phyloP scores from a whole-genome alignment of 2,888 invertebrate genomes.

The Phortica okadai region DNA sequence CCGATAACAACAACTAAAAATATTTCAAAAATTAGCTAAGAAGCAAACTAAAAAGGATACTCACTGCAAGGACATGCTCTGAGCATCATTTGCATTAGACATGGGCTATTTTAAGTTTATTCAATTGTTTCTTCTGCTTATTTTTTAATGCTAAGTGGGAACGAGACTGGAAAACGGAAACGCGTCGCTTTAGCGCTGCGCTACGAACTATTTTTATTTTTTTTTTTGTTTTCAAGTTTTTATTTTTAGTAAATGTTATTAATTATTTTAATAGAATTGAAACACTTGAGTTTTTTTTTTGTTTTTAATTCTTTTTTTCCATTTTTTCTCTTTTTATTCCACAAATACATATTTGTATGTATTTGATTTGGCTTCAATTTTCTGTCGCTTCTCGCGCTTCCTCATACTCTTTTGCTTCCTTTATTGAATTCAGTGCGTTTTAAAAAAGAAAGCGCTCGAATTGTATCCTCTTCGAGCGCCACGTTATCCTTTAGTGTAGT shows the following conservation, averaged over 20 bases:
- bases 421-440: conserved; percentile 9
- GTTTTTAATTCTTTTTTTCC: conserved; percentile 26
- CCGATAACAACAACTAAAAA: no score
- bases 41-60: conserved; percentile 62
- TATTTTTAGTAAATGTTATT: conserved; percentile 7
- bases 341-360: conserved; percentile 7
- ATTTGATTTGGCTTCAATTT: not conserved
- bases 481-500: conserved; percentile 1
- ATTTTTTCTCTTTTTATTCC: no score
- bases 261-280: conserved; percentile 21
- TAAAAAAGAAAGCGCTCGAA: conserved; percentile 2
- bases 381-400: not conserved
- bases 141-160: conserved; percentile 27
- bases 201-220: not conserved
- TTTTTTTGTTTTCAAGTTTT: not conserved
- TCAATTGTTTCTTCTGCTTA: conserved; percentile 21
- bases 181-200: not conserved
- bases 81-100: not conserved
- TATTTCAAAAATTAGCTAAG: conserved; percentile 29
- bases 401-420: not conserved
- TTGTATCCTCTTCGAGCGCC: not conserved
- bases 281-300: not conserved
- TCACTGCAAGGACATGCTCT: not conserved
- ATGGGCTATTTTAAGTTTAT: conserved; percentile 29
- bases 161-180: not conserved